Conservation (phyloP, 2,797 vertebrate species). For the Sebastes minor region DNA sequence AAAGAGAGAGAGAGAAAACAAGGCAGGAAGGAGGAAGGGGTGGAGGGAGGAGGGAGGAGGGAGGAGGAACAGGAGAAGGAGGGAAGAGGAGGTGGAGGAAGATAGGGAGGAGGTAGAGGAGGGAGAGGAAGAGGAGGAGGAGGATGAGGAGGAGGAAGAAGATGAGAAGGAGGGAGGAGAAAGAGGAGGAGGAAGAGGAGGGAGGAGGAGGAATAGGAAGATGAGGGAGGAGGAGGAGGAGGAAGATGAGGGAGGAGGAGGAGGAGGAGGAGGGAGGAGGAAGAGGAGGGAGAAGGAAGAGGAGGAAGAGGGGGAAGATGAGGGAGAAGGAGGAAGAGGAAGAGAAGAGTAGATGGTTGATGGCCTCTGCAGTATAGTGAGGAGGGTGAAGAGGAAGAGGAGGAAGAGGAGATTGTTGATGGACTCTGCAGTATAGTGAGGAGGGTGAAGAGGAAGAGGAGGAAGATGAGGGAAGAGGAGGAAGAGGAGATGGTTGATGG, state of each 20-base stretch:
- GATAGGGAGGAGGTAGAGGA: background rate
- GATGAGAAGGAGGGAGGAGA: too few relatives aligned
- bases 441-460: background rate
- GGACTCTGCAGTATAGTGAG: background rate
- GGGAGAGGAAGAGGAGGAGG: background rate
- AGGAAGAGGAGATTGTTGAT: background rate
- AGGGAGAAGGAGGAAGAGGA: too few relatives aligned
- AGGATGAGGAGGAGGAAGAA: too few relatives aligned
- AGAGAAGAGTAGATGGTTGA: too few relatives aligned
- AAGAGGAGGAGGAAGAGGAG: too few relatives aligned
- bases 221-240: background rate
- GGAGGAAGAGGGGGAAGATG: too few relatives aligned
- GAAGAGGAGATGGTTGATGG: too few relatives aligned
- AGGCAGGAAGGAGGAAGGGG: conserved; percentile 43
- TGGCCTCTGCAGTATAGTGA: too few relatives aligned
- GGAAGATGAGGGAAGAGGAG: conserved; percentile 10
- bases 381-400: background rate
- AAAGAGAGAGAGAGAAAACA: conserved; percentile 57
- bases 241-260: too few relatives aligned
- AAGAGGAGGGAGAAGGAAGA: too few relatives aligned
- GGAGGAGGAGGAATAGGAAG: background rate
- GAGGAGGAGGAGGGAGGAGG: background rate
- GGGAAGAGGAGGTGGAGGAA: conserved; percentile 3
- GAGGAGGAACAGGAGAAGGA: background rate
- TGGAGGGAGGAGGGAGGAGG: too few relatives aligned